Evolutionary conservation across 2,797 vertebrate species (phyloP).

Genomic region (Amblyraja radiata): DNA sequence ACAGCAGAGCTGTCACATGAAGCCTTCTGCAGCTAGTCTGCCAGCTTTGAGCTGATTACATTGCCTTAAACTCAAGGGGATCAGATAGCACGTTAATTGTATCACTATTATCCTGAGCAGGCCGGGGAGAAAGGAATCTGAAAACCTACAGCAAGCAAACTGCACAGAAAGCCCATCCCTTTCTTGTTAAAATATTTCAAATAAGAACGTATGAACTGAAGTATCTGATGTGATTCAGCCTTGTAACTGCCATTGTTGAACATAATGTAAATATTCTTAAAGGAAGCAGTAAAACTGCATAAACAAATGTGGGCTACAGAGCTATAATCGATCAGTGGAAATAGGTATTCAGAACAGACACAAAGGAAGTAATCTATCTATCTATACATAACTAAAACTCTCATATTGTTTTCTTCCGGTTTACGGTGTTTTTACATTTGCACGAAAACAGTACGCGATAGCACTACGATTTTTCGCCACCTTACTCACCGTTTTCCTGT

Average conservation of each 20-base stretch:
- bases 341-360: background rate
- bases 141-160: background rate
- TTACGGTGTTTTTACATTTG: too few relatives aligned
- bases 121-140: background rate
- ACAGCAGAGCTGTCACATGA: background rate
- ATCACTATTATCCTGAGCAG: background rate
- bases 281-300: background rate
- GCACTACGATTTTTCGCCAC: too few relatives aligned
- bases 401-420: too few relatives aligned
- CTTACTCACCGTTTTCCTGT: too few relatives aligned
- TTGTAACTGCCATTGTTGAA: background rate
- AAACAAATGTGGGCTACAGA: background rate
- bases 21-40: background rate
- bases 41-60: constrained; percentile 9
- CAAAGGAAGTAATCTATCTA: background rate
- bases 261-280: background rate
- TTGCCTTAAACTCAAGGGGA: constrained; percentile 19
- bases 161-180: too few relatives aligned
- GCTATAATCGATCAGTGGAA: background rate
- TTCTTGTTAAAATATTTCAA: background rate
- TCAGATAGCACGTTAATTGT: background rate
- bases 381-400: too few relatives aligned
- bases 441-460: too few relatives aligned
- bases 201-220: background rate
- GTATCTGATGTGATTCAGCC: background rate